phyloP scores from a whole-genome alignment of 2,888 invertebrate genomes.

The Cataglyphis albicans region DNA sequence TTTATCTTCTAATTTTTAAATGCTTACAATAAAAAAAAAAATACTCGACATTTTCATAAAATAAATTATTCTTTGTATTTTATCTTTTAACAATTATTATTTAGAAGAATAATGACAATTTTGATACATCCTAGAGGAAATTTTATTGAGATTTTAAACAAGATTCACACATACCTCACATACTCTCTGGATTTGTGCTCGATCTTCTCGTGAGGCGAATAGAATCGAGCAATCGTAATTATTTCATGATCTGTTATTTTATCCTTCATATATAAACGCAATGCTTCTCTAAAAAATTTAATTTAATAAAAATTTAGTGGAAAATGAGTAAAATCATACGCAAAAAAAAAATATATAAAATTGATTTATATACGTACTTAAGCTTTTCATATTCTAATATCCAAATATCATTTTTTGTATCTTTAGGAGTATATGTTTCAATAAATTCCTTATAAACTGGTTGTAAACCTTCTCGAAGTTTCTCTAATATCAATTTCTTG shows the following conservation, averaged over 20 bases:
- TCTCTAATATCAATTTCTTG: conserved; percentile 90
- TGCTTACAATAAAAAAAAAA: not conserved
- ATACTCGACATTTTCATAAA: not conserved
- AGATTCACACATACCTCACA: conserved; percentile 77
- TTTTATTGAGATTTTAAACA: not conserved
- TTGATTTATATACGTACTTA: conserved; percentile 79
- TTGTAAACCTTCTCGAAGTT: conserved; percentile 90
- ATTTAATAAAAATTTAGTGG: conserved; percentile 8
- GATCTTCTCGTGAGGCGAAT: conserved; percentile 89
- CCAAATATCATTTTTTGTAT: conserved; percentile 66
- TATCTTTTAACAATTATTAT: not conserved
- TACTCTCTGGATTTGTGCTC: conserved; percentile 78
- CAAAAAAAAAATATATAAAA: not conserved
- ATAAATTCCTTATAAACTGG: conserved; percentile 92
- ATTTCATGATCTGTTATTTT: conserved; percentile 93
- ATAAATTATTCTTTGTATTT: not conserved
- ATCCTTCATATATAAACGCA: conserved; percentile 90
- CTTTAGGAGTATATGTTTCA: conserved; percentile 88
- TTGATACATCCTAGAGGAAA: not conserved
- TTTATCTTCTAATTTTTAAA: not conserved
- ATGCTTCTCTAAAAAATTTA: conserved; percentile 87
- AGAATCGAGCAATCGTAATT: conserved; percentile 91
- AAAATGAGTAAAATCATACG: not conserved
- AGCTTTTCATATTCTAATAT: conserved; percentile 85
- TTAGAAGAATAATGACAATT: not conserved